A percentile compares a stretch with the other conserved stretches of the same genome.
Evolutionary conservation across 2,797 vertebrate species (phyloP).

Genomic region (Coluber constrictor): DNA sequence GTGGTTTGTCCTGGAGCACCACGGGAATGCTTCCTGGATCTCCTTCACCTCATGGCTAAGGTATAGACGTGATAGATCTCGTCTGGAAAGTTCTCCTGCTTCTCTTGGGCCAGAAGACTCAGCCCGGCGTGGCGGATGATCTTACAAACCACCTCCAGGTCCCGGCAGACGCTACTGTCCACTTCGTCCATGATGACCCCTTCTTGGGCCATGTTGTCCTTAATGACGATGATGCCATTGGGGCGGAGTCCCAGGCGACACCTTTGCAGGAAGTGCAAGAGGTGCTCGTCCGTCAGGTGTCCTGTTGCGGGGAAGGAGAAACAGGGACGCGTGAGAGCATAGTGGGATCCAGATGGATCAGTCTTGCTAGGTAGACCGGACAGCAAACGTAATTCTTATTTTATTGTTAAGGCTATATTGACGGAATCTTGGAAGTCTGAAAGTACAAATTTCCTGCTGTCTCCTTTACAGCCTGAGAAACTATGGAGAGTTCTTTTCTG

Average conservation of each 20-base stretch:
- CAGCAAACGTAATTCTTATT: not conserved
- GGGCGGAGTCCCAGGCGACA: constrained; percentile 81
- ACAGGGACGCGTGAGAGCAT: accelerated
- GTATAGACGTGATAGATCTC: constrained; percentile 95
- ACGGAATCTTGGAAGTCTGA: not conserved
- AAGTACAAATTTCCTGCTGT: not conserved
- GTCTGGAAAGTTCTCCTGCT: constrained; percentile 89
- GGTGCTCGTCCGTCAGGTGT: constrained; percentile 89
- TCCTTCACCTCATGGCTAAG: constrained; percentile 85
- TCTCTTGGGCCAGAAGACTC: constrained; percentile 80
- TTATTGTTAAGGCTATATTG: not conserved
- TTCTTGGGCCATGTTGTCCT: constrained; percentile 95
- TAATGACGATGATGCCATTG: constrained; percentile 87
- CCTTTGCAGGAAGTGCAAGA: constrained; percentile 86
- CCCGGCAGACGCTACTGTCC: constrained; percentile 96
- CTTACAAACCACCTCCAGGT: constrained; percentile 76
- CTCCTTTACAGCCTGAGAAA: not conserved
- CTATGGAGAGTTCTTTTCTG: not conserved
- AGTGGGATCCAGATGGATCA: not conserved
- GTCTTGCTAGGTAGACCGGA: not conserved
- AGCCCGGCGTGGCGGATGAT: constrained; percentile 82
- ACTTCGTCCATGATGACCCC: constrained; percentile 91
- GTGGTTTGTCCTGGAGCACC: not conserved
- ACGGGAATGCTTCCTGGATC: constrained; percentile 5
- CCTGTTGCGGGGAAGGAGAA: constrained; percentile 67